Base-by-base conservation (phyloP, 2,888 invertebrate genomes). In the Petrolisthes manimaculis region DNA sequence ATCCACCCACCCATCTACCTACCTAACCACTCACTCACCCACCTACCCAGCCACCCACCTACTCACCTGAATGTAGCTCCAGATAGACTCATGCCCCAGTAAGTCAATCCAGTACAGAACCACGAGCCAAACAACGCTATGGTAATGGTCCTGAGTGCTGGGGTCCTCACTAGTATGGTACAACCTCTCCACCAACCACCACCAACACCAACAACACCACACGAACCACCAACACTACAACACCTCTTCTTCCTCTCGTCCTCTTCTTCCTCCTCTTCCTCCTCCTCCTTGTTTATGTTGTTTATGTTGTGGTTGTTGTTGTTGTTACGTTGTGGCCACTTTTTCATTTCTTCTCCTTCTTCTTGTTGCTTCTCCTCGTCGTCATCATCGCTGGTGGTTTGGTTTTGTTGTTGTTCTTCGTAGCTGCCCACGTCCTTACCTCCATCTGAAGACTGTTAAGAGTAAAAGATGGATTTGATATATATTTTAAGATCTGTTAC, bases 11-110 rank as follows among this genome's bases (percentile, higher is more conserved):
- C n/a, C n/a, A n/a, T n/a, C n/a, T n/a, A n/a, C n/a, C n/a, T n/a
- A n/a, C n/a, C n/a, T n/a, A n/a, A n/a, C n/a, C n/a, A n/a, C n/a
- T n/a, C n/a, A n/a, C n/a, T n/a, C n/a, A n/a, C n/a, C n/a, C n/a
- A n/a, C n/a, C n/a, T n/a, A n/a, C n/a, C n/a, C n/a, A n/a, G n/a
- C n/a, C n/a, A n/a, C 54, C 5, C 12, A 37, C 37, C 37, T 69
- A 71, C 85, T 80, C 56, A 89, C 89, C 87, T 89, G 83, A 85
- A 89, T 24, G 87, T 84, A 3, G 86, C 82, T 4, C 89, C 89
- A 12, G 89, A 84, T n/a, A 89, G 87, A 74, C 89, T 89, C 84
- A 89, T 89, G 51, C 89, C 89, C 89, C 89, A 89, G 83, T 84
- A 89, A 54, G 89, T 87, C 12, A 89, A 21, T 8, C 89, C 89